Percentiles rank a stretch among this genome's conserved stretches.
Conservation (phyloP, 1,140 invertebrate genomes). For the Agrypnia vestita region DNA sequence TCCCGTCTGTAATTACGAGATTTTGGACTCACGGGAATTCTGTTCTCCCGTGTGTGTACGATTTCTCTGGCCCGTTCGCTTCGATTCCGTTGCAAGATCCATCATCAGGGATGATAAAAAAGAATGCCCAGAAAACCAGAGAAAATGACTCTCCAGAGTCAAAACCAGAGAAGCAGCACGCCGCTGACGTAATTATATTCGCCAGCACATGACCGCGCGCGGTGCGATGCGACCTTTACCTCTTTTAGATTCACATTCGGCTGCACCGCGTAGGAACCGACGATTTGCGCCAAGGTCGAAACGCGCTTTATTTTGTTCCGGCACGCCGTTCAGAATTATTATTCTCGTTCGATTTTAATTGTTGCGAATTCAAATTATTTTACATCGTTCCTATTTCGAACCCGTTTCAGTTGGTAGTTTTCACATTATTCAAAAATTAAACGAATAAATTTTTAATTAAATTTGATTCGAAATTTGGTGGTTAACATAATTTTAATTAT, state of each 20-base stretch:
- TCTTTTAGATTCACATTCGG: constrained; percentile 36
- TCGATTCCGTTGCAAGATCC: too few species aligned
- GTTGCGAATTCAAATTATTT: constrained; percentile 34
- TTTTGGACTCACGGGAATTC: too few species aligned
- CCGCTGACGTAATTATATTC: background rate
- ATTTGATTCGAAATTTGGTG: too few species aligned
- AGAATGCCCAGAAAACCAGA: too few species aligned
- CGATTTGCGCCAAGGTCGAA: constrained; percentile 32
- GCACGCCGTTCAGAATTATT: constrained; percentile 21
- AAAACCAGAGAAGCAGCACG: background rate
- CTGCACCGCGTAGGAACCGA: constrained; percentile 40
- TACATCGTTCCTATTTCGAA: background rate
- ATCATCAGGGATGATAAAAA: too few species aligned
- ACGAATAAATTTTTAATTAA: too few species aligned
- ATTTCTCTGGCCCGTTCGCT: too few species aligned
- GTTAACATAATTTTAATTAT: too few species aligned
- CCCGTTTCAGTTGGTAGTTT: background rate
- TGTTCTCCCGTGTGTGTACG: too few species aligned
- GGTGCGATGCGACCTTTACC: constrained; percentile 14
- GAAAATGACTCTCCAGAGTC: too few species aligned
- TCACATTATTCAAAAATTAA: too few species aligned
- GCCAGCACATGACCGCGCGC: background rate
- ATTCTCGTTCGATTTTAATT: constrained; percentile 44
- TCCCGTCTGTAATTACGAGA: too few species aligned
- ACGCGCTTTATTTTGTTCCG: constrained; percentile 35